These are phyloP conservation scores for Apis dorsata DNA, from an alignment of 1,140 invertebrate genomes.

Conservation along the genomic window DNA sequence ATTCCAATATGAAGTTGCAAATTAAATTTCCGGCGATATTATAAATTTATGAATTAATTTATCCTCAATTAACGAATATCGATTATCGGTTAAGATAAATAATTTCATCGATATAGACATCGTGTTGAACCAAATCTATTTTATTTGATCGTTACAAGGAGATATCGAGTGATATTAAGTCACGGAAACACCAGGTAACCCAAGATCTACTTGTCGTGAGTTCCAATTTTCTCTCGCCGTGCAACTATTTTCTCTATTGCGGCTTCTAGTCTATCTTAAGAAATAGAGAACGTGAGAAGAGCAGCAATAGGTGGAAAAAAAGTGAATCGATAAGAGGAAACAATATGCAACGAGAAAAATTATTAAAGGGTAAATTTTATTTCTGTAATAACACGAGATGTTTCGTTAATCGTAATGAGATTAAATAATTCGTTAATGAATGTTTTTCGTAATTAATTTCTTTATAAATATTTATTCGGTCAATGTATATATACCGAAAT, in stretches of 20 bases:
- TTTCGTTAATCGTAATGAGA: background rate
- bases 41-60: too few species aligned
- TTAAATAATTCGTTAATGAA: conserved; percentile 8
- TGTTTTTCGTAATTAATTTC: background rate
- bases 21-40: too few species aligned
- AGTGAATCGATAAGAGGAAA: too few species aligned
- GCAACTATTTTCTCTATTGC: background rate
- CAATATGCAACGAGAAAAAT: too few species aligned
- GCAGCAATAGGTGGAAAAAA: too few species aligned
- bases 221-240: conserved; percentile 32
- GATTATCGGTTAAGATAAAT: too few species aligned
- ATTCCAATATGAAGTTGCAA: too few species aligned
- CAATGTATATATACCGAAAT: background rate
- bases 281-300: conserved; percentile 10
- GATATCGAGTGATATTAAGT: background rate
- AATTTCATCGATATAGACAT: too few species aligned
- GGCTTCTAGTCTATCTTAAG: background rate
- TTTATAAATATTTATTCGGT: conserved; percentile 7
- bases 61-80: too few species aligned
- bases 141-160: too few species aligned
- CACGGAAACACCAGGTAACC: conserved; percentile 4
- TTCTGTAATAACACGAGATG: background rate
- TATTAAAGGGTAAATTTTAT: too few species aligned
- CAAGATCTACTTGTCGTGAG: background rate
- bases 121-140: too few species aligned